Conservation (phyloP, 2,888 invertebrate genomes). For the Troides helena region DNA sequence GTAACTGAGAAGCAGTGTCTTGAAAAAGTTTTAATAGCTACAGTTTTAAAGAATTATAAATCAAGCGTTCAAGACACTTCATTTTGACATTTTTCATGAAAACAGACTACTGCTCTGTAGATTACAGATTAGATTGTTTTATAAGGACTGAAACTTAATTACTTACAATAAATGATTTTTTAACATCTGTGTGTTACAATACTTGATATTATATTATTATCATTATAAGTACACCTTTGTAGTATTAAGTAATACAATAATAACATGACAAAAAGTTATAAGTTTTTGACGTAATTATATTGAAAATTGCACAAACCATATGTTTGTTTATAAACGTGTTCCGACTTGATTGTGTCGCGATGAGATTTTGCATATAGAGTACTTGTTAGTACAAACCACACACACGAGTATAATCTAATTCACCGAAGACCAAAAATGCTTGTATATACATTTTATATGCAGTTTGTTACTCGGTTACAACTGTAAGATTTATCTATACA, state of each 20-base stretch:
- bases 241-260: too few species aligned
- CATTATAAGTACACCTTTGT: too few species aligned
- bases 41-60: conserved; percentile 78
- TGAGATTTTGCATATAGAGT: conserved; percentile 25
- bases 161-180: too few species aligned
- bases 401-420: conserved; percentile 10
- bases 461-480: background rate
- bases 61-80: conserved; percentile 51
- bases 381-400: conserved; percentile 23
- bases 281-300: background rate
- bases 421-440: background rate
- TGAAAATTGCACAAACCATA: background rate
- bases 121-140: background rate
- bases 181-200: too few species aligned
- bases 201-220: too few species aligned
- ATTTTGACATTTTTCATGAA: conserved; percentile 11
- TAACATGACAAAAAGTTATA: background rate
- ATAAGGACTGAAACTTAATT: too few species aligned
- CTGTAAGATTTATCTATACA: background rate
- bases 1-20: conserved; percentile 30
- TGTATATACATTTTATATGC: background rate
- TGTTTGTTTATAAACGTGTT: conserved; percentile 16
- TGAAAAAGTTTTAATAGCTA: conserved; percentile 78
- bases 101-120: background rate
- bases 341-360: conserved; percentile 18